Conservation (phyloP, 1,140 invertebrate species). For the Chironomus tepperi region DNA sequence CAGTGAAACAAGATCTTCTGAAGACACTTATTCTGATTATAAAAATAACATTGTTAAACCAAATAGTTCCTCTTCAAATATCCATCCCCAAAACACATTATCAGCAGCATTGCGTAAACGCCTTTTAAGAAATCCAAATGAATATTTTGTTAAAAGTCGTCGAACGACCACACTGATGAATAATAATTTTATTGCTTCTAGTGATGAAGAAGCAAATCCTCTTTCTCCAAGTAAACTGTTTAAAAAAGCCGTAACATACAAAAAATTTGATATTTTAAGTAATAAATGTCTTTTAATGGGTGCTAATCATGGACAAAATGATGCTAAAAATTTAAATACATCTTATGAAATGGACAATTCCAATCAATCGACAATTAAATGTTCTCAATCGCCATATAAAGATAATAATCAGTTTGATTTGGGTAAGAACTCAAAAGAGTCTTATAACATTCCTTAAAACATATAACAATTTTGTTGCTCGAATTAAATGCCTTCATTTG, state of each 20-base stretch:
- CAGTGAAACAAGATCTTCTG: neutral
- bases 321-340: neutral
- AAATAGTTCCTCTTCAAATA: too few relatives aligned
- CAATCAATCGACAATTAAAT: neutral
- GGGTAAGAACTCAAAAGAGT: conserved; percentile 16
- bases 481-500: neutral
- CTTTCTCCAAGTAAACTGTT: conserved; percentile 16
- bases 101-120: too few relatives aligned
- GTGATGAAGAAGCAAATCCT: neutral
- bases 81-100: too few relatives aligned
- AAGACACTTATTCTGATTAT: neutral
- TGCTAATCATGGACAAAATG: neutral
- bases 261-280: conserved; percentile 7
- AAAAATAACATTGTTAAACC: too few relatives aligned
- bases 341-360: neutral
- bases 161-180: conserved; percentile 21
- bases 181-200: conserved; percentile 24
- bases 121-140: conserved; percentile 4
- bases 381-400: conserved; percentile 1
- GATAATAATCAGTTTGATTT: conserved; percentile 16
- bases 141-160: conserved; percentile 25
- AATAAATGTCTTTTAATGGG: neutral
- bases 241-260: conserved; percentile 18
- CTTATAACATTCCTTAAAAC: neutral
- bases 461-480: conserved; percentile 22